Base-by-base conservation (phyloP, 2,888 invertebrate species). In the Drosophila monieri region DNA sequence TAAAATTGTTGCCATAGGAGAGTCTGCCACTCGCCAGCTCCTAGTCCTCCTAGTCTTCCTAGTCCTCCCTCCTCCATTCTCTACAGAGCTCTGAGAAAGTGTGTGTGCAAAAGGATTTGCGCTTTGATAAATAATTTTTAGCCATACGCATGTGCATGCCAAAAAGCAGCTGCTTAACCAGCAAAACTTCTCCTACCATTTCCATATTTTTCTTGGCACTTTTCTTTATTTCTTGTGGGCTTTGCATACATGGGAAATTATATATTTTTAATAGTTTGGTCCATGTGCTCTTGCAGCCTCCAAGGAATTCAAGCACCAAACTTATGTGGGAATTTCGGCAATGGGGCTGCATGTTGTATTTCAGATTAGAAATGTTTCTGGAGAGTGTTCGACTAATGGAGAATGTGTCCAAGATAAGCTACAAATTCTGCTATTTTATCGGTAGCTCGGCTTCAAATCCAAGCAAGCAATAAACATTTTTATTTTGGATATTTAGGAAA, bases 1-100 rank as follows among this genome's bases (percentile, higher is more conserved):
- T 85, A 73, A 87, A 83, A 85, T 85, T 87, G 81, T 77, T 72
- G 78, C 74, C 78, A 75, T 75, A 68, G 48, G 67, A 77, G 73
- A 75, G 70, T 77, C 65, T 70, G 65, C 74, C 66, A 62, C 62
- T 69, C 58, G 68, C 67, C 60, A 58, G 61, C 65, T 43, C 48
- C 43, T 14, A 65, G 46, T 51, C 62, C 12, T 5, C n/a, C n/a
- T n/a, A n/a, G n/a, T n/a, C n/a, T n/a, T 43, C 48, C 43, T 14
- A 65, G 46, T 18, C 18, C 18, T 18, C 18, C 18, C 18, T 52
- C 62, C 12, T 6, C 9, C 10, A 9, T 60, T 18, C 37, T n/a
- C n/a, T 18, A 18, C 18, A 18, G 18, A 18, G 18, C n/a, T n/a
- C n/a, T 35, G 35, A 35, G n/a, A n/a, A 35, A 46, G 43, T 49